A percentile compares a stretch with the other conserved stretches of the same genome.
These are phyloP conservation scores for Creontiades dilutus DNA, from an alignment of 2,888 invertebrate species.

Conservation along the genomic window DNA sequence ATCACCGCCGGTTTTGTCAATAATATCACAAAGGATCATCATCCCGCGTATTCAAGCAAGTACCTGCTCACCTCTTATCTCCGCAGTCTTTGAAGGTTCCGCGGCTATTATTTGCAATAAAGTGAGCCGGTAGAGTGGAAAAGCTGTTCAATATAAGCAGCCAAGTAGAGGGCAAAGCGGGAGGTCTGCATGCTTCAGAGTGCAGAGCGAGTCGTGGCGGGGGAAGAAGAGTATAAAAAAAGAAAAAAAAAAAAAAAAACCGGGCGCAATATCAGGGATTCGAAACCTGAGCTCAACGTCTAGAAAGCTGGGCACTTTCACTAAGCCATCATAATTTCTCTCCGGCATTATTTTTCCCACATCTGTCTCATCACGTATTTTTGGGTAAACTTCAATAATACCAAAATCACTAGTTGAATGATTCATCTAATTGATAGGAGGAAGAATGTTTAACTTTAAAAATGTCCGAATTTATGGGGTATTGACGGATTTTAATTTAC, in stretches of 20 bases:
- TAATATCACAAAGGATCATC: background rate
- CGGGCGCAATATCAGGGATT: constrained; percentile 44
- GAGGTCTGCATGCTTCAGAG: background rate
- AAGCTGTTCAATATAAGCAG: constrained; percentile 65
- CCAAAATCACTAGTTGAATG: too few relatives aligned
- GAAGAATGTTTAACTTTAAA: too few relatives aligned
- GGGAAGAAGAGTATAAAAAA: constrained; percentile 21
- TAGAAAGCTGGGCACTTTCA: background rate
- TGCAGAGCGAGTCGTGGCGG: too few relatives aligned
- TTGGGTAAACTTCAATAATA: too few relatives aligned
- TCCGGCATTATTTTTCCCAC: background rate
- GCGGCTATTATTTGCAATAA: constrained; percentile 67
- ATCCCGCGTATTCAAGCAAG: background rate
- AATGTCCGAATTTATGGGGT: too few relatives aligned
- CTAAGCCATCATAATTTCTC: constrained; percentile 13
- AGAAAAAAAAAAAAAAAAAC: background rate
- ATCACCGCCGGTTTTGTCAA: background rate
- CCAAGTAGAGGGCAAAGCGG: constrained; percentile 13
- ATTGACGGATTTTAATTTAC: too few relatives aligned
- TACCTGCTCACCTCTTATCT: constrained; percentile 48
- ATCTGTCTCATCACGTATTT: background rate
- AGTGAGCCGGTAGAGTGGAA: constrained; percentile 63
- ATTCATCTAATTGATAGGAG: too few relatives aligned
- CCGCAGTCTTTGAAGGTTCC: constrained; percentile 30
- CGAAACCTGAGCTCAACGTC: constrained; percentile 8